Percentiles rank a stretch among this genome's conserved stretches.
These are phyloP conservation scores for Drosophila varians DNA, from an alignment of 1,140 invertebrate species.

Conservation along the genomic window DNA sequence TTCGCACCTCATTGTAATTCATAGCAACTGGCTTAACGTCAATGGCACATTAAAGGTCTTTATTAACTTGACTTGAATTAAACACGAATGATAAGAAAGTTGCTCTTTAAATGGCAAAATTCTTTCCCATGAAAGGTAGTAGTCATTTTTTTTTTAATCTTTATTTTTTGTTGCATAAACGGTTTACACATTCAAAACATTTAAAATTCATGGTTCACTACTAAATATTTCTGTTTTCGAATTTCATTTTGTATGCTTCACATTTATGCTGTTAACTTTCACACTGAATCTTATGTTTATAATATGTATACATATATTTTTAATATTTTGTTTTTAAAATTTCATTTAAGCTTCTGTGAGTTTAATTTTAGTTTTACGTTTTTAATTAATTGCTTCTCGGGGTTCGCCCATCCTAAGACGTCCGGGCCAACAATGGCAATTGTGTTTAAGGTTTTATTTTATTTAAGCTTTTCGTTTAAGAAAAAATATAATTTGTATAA, in stretches of 20 bases:
- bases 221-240: constrained; percentile 38
- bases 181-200: constrained; percentile 71
- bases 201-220: constrained; percentile 60
- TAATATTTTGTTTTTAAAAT: constrained; percentile 33
- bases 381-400: constrained; percentile 32
- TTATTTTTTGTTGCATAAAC: constrained; percentile 63
- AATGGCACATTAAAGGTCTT: neutral
- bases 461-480: constrained; percentile 10
- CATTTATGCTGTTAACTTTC: constrained; percentile 77
- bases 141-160: constrained; percentile 29
- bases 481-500: constrained; percentile 40
- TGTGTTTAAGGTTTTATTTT: constrained; percentile 5
- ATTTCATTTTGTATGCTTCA: constrained; percentile 52
- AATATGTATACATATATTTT: constrained; percentile 58
- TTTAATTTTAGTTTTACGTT: constrained; percentile 16
- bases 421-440: constrained; percentile 14
- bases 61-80: neutral
- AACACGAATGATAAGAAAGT: neutral
- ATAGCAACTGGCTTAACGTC: neutral
- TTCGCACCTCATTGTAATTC: neutral
- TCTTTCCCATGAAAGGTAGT: neutral
- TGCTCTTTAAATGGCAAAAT: neutral
- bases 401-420: neutral
- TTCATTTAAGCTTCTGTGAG: constrained; percentile 26
- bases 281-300: constrained; percentile 58